Base-by-base conservation (phyloP, 2,113 vertebrate species). In the Galemys pyrenaicus region DNA sequence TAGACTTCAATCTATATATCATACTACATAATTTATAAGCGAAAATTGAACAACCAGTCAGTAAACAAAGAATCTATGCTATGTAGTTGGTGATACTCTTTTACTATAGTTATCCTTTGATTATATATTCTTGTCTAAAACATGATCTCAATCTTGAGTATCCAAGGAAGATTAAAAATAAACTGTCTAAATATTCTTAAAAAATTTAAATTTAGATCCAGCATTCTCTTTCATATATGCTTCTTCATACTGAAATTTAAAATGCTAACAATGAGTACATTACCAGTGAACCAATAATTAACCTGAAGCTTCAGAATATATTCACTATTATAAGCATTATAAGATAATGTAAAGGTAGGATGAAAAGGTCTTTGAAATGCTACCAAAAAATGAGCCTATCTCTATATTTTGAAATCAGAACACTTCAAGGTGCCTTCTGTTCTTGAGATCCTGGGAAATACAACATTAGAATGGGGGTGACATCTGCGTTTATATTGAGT, bases 401-500 rank as follows among this genome's bases (percentile, higher is more conserved):
- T 89, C 9, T 41, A 37, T 75, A 32, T 84, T 75, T 58, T 30
- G 3, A n/a, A 89, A 87, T 89, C 24, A 65, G 16, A 93, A 78
- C 16, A 94, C 39, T 79, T 87, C 77, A 92, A 93, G 37, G 37
- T 87, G 51, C 12, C 32, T 83, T 84, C 60, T 1, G 3, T 71
- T 17, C 65, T 85, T 75, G 62, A 79, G 35, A 92, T 92, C 20
- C 30, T 56, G 82, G 30, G 75, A 74, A 92, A 75, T 24, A 51
- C 20, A 86, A 91, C 62, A 92, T 54, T 78, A 75, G 89, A 92
- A 81, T 85, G 39, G 17, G 32, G 32, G 11, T 77, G 90, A 85
- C 78, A 92, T 92, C 73, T 96, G 62, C 41, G 3, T 92, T 94
- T 96, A 85, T 67, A 91, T 1, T 64, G 60, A 97, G 41, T 89